Conservation (phyloP, 2,113 vertebrate species). For the Syngnathus scovelli region DNA sequence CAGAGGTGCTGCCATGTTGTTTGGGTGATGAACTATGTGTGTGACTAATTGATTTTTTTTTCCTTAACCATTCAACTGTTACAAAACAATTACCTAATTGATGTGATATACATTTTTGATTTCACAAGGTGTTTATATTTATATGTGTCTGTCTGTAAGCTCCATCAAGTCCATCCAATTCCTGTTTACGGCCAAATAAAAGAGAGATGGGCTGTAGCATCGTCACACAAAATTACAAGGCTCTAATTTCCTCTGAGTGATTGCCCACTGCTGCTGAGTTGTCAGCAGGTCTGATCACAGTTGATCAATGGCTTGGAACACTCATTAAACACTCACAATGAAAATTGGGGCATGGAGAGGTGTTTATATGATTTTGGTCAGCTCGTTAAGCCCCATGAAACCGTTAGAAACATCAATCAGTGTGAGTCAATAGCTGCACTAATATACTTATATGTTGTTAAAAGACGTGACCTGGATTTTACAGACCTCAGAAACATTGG, state of each 20-base stretch:
- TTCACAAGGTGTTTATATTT: background rate
- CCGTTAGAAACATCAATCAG: background rate
- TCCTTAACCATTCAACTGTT: constrained; percentile 16
- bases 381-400: background rate
- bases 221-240: constrained; percentile 7
- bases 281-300: background rate
- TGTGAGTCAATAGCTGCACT: background rate
- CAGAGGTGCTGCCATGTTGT: constrained; percentile 6
- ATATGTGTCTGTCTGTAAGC: no score
- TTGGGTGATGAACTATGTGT: constrained; percentile 20
- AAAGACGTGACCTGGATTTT: no score
- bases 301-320: constrained; percentile 3
- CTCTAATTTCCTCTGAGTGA: constrained; percentile 17
- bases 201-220: background rate
- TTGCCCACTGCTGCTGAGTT: constrained; percentile 5
- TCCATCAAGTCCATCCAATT: background rate
- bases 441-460: no score
- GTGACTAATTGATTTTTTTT: constrained; percentile 29
- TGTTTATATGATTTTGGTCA: background rate
- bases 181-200: background rate
- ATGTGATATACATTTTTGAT: background rate
- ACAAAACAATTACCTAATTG: constrained; percentile 1
- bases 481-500: no score
- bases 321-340: constrained; percentile 9
- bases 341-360: background rate